Evolutionary conservation across 2,113 vertebrate species (phyloP), one percentile per base, ranked within the genome.

Genomic region (Chinchilla lanigera): DNA sequence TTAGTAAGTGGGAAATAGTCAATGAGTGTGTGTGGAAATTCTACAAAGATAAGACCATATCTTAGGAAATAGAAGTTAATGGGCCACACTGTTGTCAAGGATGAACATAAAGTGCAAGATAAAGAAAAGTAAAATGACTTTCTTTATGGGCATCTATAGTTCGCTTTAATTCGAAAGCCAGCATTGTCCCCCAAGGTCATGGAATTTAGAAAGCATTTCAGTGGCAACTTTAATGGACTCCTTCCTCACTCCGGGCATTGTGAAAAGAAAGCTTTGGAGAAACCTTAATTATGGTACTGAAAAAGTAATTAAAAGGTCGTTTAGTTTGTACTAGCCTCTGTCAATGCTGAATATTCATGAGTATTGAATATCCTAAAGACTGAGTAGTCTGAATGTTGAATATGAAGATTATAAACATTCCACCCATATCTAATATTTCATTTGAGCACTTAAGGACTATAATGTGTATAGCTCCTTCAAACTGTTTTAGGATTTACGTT

Each of bases 21-120:
- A n/a, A 11, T 78, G 24, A 69, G 24, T 83, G 0, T 0, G 56
- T 71, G 16, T 3, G 0, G 38, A 95, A 93, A 77, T 58, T 85
- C 11, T 65, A 78, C 54, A 95, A 94, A 61, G 77, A 54, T 44
- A 54, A 92, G 95, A 92, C 26, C 54, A 65, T 60, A 50, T 20
- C 0, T 61, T n/a, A 82, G 20, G 61, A 95, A 95, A 90, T 73
- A 95, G 89, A 92, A 91, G 7, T 95, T 91, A 89, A 94, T 94
- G 90, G 41, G 85, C 58, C 41, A 63, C 69, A 63, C 33, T 77
- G 73, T 1, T 0, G 10, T 28, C 12, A 19, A 95, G 81, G 93
- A 86, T 0, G 0, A 67, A 80, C 90, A 94, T 0, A 89, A 69
- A 90, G 4, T 0, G 58, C 77, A 4, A 67, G 2, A 81, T 67